Evolutionary conservation across 2,797 vertebrate genomes (phyloP).

Genomic region (Lutra lutra): DNA sequence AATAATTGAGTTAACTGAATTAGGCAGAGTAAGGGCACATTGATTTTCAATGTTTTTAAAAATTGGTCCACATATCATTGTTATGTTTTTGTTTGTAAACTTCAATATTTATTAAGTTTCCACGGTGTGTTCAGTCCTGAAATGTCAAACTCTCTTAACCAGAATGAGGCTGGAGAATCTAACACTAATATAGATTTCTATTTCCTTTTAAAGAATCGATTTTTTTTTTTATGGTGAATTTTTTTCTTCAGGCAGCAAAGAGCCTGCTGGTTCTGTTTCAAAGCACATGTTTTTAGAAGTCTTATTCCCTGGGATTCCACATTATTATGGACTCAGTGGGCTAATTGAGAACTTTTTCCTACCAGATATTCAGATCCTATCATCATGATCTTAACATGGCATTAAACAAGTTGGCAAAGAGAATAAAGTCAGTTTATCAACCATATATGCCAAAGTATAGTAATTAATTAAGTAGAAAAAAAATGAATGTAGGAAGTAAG

Average conservation of each 20-base stretch:
- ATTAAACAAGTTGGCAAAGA: slow-evolving; percentile 74
- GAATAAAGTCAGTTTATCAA: slow-evolving; percentile 79
- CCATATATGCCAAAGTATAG: slow-evolving; percentile 52
- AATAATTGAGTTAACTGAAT: slow-evolving; percentile 65
- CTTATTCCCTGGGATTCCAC: slow-evolving; percentile 21
- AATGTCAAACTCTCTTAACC: slow-evolving; percentile 65
- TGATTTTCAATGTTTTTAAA: slow-evolving; percentile 64
- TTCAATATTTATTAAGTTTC: slow-evolving; percentile 70
- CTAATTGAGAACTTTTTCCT: slow-evolving; percentile 60
- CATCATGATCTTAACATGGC: slow-evolving; percentile 69
- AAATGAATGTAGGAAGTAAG: slow-evolving; percentile 58
- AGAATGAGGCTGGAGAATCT: slow-evolving; percentile 44
- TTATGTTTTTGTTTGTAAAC: slow-evolving; percentile 68
- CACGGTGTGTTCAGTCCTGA: slow-evolving; percentile 30
- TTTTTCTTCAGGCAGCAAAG: slow-evolving; percentile 32
- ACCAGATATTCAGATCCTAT: slow-evolving; percentile 73
- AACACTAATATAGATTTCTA: slow-evolving; percentile 59
- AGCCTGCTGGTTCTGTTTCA: slow-evolving; percentile 51
- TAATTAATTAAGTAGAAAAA: slow-evolving; percentile 76
- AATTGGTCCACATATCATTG: slow-evolving; percentile 66
- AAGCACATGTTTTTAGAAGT: slow-evolving; percentile 70
- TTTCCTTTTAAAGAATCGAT: slow-evolving; percentile 70
- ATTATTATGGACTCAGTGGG: slow-evolving; percentile 32
- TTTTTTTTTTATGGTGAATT: slow-evolving; percentile 56
- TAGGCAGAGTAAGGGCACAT: slow-evolving; percentile 45